Evolutionary conservation across 1,140 invertebrate genomes (phyloP), one percentile per base, ranked within the genome.

Genomic region (Sycophila sp.): DNA sequence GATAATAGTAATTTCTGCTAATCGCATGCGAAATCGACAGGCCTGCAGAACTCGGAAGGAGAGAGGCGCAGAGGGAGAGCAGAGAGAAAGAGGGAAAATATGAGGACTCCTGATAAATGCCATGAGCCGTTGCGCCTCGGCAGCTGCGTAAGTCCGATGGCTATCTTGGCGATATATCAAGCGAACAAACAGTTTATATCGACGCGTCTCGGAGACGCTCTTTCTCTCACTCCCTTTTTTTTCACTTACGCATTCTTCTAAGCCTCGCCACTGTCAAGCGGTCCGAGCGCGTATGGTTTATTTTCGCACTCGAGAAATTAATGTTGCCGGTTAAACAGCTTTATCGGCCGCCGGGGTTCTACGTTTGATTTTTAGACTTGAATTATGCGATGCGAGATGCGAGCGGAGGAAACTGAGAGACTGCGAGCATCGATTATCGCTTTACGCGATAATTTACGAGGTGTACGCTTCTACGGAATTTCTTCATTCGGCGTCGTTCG

Each of bases 121-220:
- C 60, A 63, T 22, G 60, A 2, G 26, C 42, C n/a, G 42, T 13
- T 22, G 60, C 42, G 40, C 13, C 53, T 15, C 26, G 28, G 10
- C 26, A 47, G 60, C 60, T 30, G 60, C 38, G 19, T 76, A 73
- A 77, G 80, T 79, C 77, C 80, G 80, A 82, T 82, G 79, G 81
- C 77, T 80, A 82, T 82, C 80, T 73, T 72, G 69, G 74, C 76
- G 76, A 81, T 82, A 80, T 77, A 82, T 82, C 80, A 82, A 77
- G 73, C 80, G 79, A 82, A 81, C 77, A 82, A 82, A 82, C 80
- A 81, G 77, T 78, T 81, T 77, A 75, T 76, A 73, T 69, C 76
- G 74, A 76, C 69, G 72, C 69, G 72, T 28, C 65, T 68, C 17
- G 55, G 42, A 73, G 72, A 60, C 28, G 58, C 40, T 63, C 60